Evolutionary conservation across 1,140 invertebrate genomes (phyloP).

Genomic region (Littorina saxatilis): DNA sequence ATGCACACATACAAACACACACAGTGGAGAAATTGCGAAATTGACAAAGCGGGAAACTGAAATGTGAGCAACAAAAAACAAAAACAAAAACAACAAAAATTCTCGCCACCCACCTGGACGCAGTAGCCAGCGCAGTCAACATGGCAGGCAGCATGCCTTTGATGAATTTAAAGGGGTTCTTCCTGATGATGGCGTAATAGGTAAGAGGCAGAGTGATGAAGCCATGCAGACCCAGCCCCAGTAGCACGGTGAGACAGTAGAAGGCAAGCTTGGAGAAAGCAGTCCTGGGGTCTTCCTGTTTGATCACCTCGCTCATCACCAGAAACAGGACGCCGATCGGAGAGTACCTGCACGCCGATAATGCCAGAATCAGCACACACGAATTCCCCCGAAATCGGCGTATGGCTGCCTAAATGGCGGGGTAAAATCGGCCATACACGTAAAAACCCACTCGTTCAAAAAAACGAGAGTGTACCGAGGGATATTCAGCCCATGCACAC

Average conservation of each 20-base stretch:
- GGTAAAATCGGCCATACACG: too few relatives aligned
- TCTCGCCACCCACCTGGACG: slow-evolving; percentile 72
- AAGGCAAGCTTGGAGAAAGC: slow-evolving; percentile 58
- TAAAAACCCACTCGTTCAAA: too few relatives aligned
- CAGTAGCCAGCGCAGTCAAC: slow-evolving; percentile 70
- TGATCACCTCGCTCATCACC: slow-evolving; percentile 91
- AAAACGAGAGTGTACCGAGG: too few relatives aligned
- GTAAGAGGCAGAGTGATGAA: slow-evolving; percentile 65
- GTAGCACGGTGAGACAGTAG: slow-evolving; percentile 69
- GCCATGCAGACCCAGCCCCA: slow-evolving; percentile 66
- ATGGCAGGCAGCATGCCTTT: slow-evolving; percentile 63
- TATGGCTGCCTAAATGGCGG: too few relatives aligned
- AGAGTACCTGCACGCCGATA: slow-evolving; percentile 91
- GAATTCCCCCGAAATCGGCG: too few relatives aligned
- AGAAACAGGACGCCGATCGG: slow-evolving; percentile 94
- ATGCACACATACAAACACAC: too few relatives aligned
- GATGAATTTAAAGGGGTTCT: slow-evolving; percentile 61
- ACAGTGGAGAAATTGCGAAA: too few relatives aligned
- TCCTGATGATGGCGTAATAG: slow-evolving; percentile 64
- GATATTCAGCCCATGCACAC: too few relatives aligned
- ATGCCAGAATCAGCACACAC: too few relatives aligned
- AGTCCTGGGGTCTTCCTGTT: slow-evolving; percentile 84
- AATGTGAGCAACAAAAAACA: too few relatives aligned
- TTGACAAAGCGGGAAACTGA: too few relatives aligned
- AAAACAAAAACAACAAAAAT: too few relatives aligned